Base-by-base conservation (phyloP, 2,888 invertebrate genomes). In the Lasius platythorax region DNA sequence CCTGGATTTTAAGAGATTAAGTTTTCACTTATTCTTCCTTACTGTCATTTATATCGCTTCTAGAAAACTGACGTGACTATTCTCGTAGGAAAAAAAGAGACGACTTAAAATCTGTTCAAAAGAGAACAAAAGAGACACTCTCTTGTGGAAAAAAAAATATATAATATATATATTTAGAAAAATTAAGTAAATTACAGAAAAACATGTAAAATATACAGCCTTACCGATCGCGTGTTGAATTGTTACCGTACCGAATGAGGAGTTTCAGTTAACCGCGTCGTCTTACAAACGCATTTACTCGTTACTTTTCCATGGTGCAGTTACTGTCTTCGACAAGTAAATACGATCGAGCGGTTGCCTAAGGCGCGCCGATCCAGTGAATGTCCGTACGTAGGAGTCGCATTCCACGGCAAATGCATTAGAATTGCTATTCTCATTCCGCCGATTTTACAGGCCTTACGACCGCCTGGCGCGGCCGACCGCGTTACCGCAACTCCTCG, bases 391-490 rank as follows among this genome's bases (percentile, higher is more conserved):
- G 91, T 92, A 92, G 91, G 91, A 91, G 91, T 91, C 81, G 88
- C 92, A 92, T 92, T 91, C 91, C 91, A 89, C 85, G 89, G 79
- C 91, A 91, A 92, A 91, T 91, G 91, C 91, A 91, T 91, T 88
- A 90, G 89, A 91, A 92, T 91, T 88, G 89, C 89, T 88, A 91
- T 90, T 84, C 83, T 82, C 87, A 82, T 87, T 87, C 87, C 85
- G 37, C 28, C 66, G 66, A 76, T 56, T 68, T 81, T 74, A 58
- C 64, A 70, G 61, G 66, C 37, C 76, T 63, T 37, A 50, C 18
- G 4, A 46, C 15, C 15, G 43, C 11, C 12, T 66, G 37, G 40
- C 56, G 56, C 28, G 61, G 5, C 76, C 53, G n/a, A 37, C 37
- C 67, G 63, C 61, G 72, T 87, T 78, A 76, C 79, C 64, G 61